Evolutionary conservation across 2,797 vertebrate genomes (phyloP), one percentile per base, ranked within the genome.

Genomic region (Leontocebus nigricollis): DNA sequence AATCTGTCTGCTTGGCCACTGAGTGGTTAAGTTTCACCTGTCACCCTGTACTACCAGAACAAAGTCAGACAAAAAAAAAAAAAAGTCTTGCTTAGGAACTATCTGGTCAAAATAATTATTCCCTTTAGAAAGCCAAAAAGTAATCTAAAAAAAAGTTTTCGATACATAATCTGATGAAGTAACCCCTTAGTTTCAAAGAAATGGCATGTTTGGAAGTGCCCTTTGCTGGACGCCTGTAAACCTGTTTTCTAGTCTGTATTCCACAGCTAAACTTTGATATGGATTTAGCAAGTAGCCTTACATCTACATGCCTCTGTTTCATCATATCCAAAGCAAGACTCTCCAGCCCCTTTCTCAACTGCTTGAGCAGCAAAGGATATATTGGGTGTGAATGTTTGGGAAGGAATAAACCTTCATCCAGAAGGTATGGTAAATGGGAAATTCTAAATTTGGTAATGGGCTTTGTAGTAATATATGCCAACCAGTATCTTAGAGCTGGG

Each of bases 51-150:
- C 30, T 61, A 26, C 30, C 52, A 80, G 26, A 59, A 90, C 64
- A 67, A 95, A 70, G 88, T 24, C 46, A 67, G n/a, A 90, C 81
- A 59, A 79, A 76, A 92, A 92, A 59, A 79, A 76, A 92, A 92
- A 46, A 41, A 61, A 75, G 85, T 79, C 90, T 96, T 73, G 1
- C 36, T 86, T 72, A 5, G 33, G 26, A 93, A 67, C 64, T 77
- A 6, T 50, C 73, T 93, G 30, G 10, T 90, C 27, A 55, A 72
- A 92, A 88, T 81, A 33, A 91, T 57, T 80, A 17, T 50, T 89
- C 33, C 89, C 46, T 93, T 94, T 26, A 64, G 93, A 89, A 24
- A 90, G 7, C 8, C 39, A 33, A 48, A 67, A 67, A 67, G 33
- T n/a, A 77, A 77, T 77, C 75, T 33, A 3, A 77, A 44, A 30